Evolutionary conservation across 2,888 invertebrate genomes (phyloP), one percentile per base, ranked within the genome.

Genomic region (Drosophila bunnanda): DNA sequence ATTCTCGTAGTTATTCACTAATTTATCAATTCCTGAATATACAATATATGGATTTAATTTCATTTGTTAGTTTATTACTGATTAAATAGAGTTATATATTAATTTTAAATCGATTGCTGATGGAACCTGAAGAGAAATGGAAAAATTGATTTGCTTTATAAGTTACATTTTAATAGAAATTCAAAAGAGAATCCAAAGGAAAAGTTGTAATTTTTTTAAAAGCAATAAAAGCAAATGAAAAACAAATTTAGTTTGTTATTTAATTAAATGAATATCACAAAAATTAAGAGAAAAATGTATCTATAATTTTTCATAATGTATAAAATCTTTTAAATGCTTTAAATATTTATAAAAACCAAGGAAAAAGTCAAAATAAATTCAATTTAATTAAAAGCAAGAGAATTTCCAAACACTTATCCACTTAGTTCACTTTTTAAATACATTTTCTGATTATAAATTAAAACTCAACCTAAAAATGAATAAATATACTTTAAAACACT

Each of bases 21-120:
- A 78, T 83, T 80, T 83, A 83, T 86, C 86, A 86, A 86, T 86
- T 86, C 86, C 86, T 86, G 86, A 82, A 83, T 86, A 78, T 74
- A 72, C 73, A 72, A 72, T 72, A 72, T 64, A 71, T 73, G 38
- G 54, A 69, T 61, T 54, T 55, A 50, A 61, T 53, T 50, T 57
- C 38, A 41, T 70, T 32, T 34, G 15, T 36, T 57, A 32, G 32
- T 28, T 44, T 39, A 15, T 60, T 38, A 34, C 25, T 38, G 56
- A 41, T 55, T 50, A 64, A 30, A 72, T 64, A 43, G 46, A 70
- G 39, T 56, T 30, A 20, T 38, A 17, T 44, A 44, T 44, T 39
- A 17, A 17, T 2, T 32, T 66, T 34, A 13, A 22, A 66, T 53
- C 38, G 53, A 65, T 65, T 66, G 48, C 46, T 54, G 66, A 20